Evolutionary conservation across 1,140 invertebrate genomes (phyloP).

Genomic region (Lethocerus indicus): DNA sequence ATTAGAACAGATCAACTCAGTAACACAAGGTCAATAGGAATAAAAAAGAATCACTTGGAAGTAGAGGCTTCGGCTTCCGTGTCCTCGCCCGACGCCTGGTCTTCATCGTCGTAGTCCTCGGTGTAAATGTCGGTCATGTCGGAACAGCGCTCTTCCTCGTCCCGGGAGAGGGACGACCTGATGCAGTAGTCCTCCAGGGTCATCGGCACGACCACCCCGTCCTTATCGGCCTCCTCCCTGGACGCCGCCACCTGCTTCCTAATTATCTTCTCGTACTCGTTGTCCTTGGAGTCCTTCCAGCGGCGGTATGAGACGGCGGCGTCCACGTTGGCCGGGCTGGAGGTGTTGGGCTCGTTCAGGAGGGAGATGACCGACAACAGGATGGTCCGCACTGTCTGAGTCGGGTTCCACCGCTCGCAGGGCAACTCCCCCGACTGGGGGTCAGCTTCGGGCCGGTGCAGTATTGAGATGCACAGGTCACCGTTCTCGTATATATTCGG

Average conservation of each 20-base stretch:
- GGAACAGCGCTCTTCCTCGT: slow-evolving; percentile 27
- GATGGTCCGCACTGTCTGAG: slow-evolving; percentile 94
- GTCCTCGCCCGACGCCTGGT: slow-evolving; percentile 2
- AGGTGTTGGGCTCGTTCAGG: slow-evolving; percentile 97
- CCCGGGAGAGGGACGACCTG: slow-evolving; percentile 64
- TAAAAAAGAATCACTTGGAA: too few relatives aligned
- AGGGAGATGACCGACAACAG: slow-evolving; percentile 93
- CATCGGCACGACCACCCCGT: slow-evolving; percentile 87
- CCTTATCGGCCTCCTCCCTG: slow-evolving; percentile 81
- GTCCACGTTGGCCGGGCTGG: slow-evolving; percentile 96
- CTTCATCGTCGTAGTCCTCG: slow-evolving; percentile 7
- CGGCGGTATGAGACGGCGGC: slow-evolving; percentile 97
- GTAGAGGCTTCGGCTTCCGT: background rate
- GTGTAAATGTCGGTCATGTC: slow-evolving; percentile 8
- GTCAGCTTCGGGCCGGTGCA: slow-evolving; percentile 96
- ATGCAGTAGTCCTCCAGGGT: slow-evolving; percentile 97
- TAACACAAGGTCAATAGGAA: too few relatives aligned
- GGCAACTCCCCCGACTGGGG: slow-evolving; percentile 95
- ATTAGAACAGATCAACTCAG: too few relatives aligned
- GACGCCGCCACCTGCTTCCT: slow-evolving; percentile 69
- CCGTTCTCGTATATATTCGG: slow-evolving; percentile 99
- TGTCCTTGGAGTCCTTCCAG: slow-evolving; percentile 93
- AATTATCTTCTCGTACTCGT: slow-evolving; percentile 98
- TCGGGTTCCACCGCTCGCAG: slow-evolving; percentile 98
- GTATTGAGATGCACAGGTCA: slow-evolving; percentile 95